These are phyloP conservation scores for Scrobipalpa costella DNA, from an alignment of 2,888 invertebrate species.

Conservation along the genomic window DNA sequence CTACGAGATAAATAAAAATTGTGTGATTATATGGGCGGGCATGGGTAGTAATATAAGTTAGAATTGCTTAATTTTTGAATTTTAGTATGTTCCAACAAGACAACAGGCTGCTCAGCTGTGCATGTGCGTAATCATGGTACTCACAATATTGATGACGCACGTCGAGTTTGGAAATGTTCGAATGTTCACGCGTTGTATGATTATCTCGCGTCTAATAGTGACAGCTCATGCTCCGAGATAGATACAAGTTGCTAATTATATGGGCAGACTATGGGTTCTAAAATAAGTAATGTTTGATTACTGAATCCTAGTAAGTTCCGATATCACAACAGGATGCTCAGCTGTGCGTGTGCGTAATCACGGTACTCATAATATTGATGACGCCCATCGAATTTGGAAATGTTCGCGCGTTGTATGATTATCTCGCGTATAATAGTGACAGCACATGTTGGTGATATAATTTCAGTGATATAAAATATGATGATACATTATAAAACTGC, in stretches of 20 bases:
- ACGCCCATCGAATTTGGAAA: conserved; percentile 15
- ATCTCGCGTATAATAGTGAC: background rate
- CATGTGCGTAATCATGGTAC: background rate
- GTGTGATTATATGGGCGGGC: too few species aligned
- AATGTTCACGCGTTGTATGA: conserved; percentile 18
- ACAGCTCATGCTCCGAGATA: background rate
- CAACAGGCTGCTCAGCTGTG: background rate
- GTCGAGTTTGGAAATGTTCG: conserved; percentile 15
- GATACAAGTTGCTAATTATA: background rate
- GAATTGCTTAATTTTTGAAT: too few species aligned
- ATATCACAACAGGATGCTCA: too few species aligned
- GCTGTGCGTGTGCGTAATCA: too few species aligned
- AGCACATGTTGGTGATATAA: too few species aligned
- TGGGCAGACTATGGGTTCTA: too few species aligned
- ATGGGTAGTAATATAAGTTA: too few species aligned
- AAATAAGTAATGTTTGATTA: too few species aligned
- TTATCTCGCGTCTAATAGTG: conserved; percentile 2
- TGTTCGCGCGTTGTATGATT: conserved; percentile 22
- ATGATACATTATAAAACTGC: too few species aligned
- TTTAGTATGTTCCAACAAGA: too few species aligned
- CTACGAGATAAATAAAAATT: background rate
- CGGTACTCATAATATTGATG: conserved; percentile 18
- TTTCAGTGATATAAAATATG: too few species aligned
- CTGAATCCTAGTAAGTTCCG: too few species aligned
- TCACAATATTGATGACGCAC: conserved; percentile 23